phyloP scores from a whole-genome alignment of 2,113 vertebrate genomes.

The Poeciliopsis turrubarensis region DNA sequence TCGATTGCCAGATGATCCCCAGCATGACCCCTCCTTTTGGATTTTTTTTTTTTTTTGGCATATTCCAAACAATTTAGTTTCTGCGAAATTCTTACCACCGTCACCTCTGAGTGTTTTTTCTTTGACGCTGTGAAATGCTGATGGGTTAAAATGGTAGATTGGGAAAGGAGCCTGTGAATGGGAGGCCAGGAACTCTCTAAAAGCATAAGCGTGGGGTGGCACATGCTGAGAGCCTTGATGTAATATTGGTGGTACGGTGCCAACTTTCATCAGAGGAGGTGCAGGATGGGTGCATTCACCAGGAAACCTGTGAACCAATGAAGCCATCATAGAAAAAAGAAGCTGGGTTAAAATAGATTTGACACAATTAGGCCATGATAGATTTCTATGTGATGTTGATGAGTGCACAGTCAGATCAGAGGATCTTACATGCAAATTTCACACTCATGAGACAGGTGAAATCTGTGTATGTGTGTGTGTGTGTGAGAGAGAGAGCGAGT shows the following conservation, averaged over 20 bases:
- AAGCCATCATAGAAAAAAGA: conserved; percentile 49
- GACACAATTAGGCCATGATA: conserved; percentile 77
- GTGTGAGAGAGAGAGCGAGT: too few species aligned
- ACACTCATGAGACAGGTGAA: conserved; percentile 14
- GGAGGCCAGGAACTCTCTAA: conserved; percentile 46
- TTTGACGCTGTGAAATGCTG: conserved; percentile 62
- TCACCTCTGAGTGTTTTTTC: conserved; percentile 47
- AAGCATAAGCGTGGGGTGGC: conserved; percentile 21
- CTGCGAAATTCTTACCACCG: conserved; percentile 29
- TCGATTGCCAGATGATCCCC: conserved; percentile 51
- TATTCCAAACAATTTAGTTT: conserved; percentile 53
- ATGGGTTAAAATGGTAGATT: conserved; percentile 46
- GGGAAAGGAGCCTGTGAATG: conserved; percentile 33
- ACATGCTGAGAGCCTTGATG: conserved; percentile 47
- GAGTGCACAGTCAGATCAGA: conserved; percentile 39
- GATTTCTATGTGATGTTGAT: conserved; percentile 43
- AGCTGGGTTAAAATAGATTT: conserved; percentile 66
- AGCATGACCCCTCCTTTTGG: conserved; percentile 41
- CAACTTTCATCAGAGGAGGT: conserved; percentile 63
- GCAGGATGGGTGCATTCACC: conserved; percentile 71
- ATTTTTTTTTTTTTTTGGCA: conserved; percentile 52
- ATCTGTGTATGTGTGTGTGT: not conserved
- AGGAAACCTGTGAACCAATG: conserved; percentile 57
- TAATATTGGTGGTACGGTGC: conserved; percentile 50
- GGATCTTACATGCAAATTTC: conserved; percentile 40